Base-by-base conservation (phyloP, 2,888 invertebrate species). In the Cotesia congregata region DNA sequence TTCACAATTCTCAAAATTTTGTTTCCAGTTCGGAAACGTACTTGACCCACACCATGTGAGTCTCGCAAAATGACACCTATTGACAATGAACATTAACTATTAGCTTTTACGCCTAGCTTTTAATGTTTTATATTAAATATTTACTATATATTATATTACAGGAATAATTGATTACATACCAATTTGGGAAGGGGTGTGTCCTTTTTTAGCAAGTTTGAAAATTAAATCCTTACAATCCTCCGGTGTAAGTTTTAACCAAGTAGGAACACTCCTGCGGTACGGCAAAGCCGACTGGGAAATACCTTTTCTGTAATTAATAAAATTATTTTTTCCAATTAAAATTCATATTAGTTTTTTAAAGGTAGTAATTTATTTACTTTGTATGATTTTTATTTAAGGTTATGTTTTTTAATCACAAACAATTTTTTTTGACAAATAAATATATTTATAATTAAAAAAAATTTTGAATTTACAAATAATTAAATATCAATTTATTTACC, bases 281-380 rank as follows among this genome's bases (percentile, higher is more conserved):
- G 99, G 99, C 85, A 99, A 92, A 82, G 99, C 98, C 86, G 98
- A 99, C 91, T 98, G 98, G 94, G 99, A 98, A 90, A 99, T 99
- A 96, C 99, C 99, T 95, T 99, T 99, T 90, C 99, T 99, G 92
- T 86, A 94, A 93, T 87, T 68, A 72, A 72, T 62, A 76, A 65
- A 15, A 70, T 86, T 86, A 85, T 85, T 82, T 80, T n/a, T 67
- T 38, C n/a, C 50, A 61, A 30, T 40, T 41, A 20, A 50, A 71
- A 30, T 7, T 50, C 12, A 41, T 69, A 17, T 69, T 76, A 5
- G 6, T 74, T 64, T 61, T 9, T 65, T 4, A 65, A 30, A 30
- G 30, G 0, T 30, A 30, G 3, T 30, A 3, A 30, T 30, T 30
- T 3, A 30, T 30, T 30, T 3, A 30, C 30, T 30, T 30, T 30